Percentiles rank a stretch among this genome's conserved stretches.
phyloP scores from a whole-genome alignment of 2,797 vertebrate genomes.

The Mormyrops attenuatus region DNA sequence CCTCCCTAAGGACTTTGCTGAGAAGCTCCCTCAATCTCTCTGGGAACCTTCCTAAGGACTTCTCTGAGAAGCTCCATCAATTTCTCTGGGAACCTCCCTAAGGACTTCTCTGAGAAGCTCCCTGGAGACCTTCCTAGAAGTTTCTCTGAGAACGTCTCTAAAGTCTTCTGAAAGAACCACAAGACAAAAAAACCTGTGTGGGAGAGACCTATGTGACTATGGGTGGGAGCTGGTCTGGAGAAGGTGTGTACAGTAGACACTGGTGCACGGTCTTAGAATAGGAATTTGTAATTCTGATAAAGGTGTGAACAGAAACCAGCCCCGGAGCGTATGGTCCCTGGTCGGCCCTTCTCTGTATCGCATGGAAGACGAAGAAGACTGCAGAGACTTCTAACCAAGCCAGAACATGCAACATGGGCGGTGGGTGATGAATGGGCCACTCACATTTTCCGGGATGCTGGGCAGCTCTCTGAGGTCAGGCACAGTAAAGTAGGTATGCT shows the following conservation, averaged over 20 bases:
- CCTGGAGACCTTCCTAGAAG: too few relatives aligned
- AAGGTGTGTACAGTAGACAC: neutral
- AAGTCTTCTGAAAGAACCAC: neutral
- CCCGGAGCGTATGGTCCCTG: neutral
- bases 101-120: neutral
- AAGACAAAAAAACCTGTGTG: neutral
- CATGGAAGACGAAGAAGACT: neutral
- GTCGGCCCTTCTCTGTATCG: neutral
- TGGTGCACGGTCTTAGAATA: neutral
- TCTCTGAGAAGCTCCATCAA: neutral
- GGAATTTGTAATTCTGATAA: neutral
- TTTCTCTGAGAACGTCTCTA: neutral
- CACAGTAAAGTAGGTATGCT: constrained; percentile 95
- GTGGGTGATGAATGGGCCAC: constrained; percentile 43
- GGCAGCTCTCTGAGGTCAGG: constrained; percentile 87
- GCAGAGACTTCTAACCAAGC: neutral
- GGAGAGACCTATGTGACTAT: neutral
- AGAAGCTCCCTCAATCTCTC: neutral
- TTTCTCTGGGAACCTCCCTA: neutral
- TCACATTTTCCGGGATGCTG: constrained; percentile 96
- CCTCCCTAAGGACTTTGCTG: neutral
- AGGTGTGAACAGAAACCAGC: neutral
- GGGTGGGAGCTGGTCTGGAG: neutral
- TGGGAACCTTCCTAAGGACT: neutral
- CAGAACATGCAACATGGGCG: neutral